phyloP scores from a whole-genome alignment of 2,113 vertebrate genomes.

The Daboia siamensis region DNA sequence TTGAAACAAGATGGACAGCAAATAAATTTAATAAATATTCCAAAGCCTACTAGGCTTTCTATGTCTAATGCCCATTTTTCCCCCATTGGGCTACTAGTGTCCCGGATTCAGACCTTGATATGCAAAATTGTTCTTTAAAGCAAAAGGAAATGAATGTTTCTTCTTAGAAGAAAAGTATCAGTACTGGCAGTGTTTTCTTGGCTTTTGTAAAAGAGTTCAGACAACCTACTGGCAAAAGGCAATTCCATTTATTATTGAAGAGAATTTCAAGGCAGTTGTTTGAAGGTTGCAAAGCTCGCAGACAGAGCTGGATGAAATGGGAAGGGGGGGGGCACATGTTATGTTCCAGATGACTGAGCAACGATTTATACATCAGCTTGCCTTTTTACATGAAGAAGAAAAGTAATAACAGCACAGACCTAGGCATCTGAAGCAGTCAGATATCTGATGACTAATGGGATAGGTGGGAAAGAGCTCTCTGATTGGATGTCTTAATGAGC shows the following conservation, averaged over 20 bases:
- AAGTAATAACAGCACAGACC: constrained; percentile 75
- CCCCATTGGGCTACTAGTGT: background rate
- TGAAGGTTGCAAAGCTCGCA: constrained; percentile 74
- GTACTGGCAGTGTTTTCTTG: constrained; percentile 26
- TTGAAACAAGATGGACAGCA: background rate
- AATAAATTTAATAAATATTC: background rate
- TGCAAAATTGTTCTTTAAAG: constrained; percentile 42
- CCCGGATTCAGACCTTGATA: constrained; percentile 40
- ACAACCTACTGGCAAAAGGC: constrained; percentile 83
- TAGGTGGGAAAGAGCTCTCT: constrained; percentile 75
- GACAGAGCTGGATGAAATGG: constrained; percentile 64
- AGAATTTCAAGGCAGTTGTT: constrained; percentile 79
- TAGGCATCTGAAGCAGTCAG: constrained; percentile 71
- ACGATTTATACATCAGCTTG: constrained; percentile 75
- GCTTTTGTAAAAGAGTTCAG: constrained; percentile 63
- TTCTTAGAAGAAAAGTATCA: constrained; percentile 52
- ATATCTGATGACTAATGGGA: constrained; percentile 87
- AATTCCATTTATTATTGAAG: constrained; percentile 83
- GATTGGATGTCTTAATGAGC: constrained; percentile 96
- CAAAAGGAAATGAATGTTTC: constrained; percentile 34
- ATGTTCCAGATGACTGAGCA: constrained; percentile 78
- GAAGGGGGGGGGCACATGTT: constrained; percentile 62
- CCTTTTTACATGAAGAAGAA: constrained; percentile 73
- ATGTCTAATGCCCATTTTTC: constrained; percentile 19
- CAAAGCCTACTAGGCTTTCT: background rate